These are phyloP conservation scores for Lucilia cuprina DNA, from an alignment of 1,140 invertebrate species.

Conservation along the genomic window DNA sequence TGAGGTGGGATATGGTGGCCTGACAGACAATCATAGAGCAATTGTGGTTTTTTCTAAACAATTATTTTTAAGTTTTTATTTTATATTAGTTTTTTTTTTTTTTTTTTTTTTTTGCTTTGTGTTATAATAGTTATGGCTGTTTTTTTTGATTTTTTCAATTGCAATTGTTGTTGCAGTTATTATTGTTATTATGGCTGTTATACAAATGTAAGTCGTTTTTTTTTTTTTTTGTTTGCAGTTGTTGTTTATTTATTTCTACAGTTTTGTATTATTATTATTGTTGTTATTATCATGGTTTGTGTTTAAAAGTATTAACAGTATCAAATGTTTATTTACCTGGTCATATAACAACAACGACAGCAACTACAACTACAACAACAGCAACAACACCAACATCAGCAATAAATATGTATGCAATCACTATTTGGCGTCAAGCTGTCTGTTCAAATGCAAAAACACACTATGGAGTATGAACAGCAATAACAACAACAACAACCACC, in stretches of 20 bases:
- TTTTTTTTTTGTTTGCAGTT: background rate
- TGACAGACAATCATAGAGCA: too few species aligned
- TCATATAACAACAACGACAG: background rate
- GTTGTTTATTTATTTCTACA: background rate
- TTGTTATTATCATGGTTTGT: background rate
- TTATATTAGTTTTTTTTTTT: background rate
- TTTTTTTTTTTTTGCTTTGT: background rate
- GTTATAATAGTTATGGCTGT: background rate
- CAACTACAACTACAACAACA: background rate
- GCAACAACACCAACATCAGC: background rate
- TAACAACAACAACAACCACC: background rate
- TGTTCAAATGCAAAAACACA: conserved; percentile 6
- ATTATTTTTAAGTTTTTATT: background rate
- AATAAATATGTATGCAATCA: background rate
- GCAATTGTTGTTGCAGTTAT: background rate
- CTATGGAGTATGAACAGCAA: background rate
- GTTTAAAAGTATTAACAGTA: background rate
- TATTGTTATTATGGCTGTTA: background rate
- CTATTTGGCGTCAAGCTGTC: conserved; percentile 11
- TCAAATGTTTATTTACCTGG: background rate
- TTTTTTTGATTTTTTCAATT: too few species aligned
- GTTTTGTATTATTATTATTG: background rate
- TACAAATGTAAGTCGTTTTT: background rate
- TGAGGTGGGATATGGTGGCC: too few species aligned
- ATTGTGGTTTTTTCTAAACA: background rate